Evolutionary conservation across 2,113 vertebrate genomes (phyloP), one percentile per base, ranked within the genome.

Genomic region (Lepisosteus osseus): DNA sequence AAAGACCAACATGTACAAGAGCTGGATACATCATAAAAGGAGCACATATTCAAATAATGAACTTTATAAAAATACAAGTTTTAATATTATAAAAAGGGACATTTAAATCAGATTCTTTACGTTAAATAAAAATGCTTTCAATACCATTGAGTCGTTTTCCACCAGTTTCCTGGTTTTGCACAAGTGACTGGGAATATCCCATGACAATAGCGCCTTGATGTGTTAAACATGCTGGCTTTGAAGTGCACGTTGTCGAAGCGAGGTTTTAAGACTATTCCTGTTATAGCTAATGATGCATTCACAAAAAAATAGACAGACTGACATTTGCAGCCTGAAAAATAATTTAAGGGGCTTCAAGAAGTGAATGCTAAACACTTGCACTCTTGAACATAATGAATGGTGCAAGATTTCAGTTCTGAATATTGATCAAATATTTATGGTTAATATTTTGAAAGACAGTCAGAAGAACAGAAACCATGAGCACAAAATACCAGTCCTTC

Each of bases 251-350:
- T 83, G 79, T 79, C 77, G 79, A 82, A 79, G 76, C 75, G 75
- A 85, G 81, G 81, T 83, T 82, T 80, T 76, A 80, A 80, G 81
- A 83, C 82, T 83, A 82, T 80, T 83, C 83, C 77, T 82, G 81
- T 79, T 83, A 75, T 74, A 73, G 76, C 77, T 82, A 83, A 85
- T 82, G 82, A 83, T 78, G 80, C 78, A 79, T 73, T 83, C 78
- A 82, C 75, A 57, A 70, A 78, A 73, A 78, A 80, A 83, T 79
- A 83, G 78, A 80, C 67, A 78, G 66, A 76, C 74, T 76, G 78
- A 77, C 78, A 82, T 82, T 82, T 81, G 74, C 74, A 72, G 67
- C 77, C 66, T 69, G 70, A 73, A 74, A 83, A 80, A 79, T 74
- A 65, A 77, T 85, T 85, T 77, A 73, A 70, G 69, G 74, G 66